Base-by-base conservation (phyloP, 2,797 vertebrate genomes). In the Pangasius macronema region DNA sequence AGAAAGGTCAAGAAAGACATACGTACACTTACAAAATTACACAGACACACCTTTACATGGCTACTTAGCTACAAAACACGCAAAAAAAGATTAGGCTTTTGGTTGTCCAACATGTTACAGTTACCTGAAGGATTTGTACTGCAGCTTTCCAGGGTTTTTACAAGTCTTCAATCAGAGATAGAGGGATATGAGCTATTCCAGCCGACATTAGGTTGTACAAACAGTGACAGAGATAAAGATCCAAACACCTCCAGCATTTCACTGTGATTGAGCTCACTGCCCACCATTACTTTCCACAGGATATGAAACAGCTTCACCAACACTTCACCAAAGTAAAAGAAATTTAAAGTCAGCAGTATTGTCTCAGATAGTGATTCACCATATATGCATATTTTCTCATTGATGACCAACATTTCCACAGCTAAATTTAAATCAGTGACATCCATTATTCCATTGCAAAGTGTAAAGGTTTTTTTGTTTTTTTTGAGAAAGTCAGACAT, bases 371-470 rank as follows among this genome's bases (percentile, higher is more conserved):
- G 65, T 83, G 72, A 89, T 87, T 89, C 88, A 88, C 77, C 65
- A 72, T 86, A 84, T 88, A 36, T 88, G 55, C 84, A 65, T 88
- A 57, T 76, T 87, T 88, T 88, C 53, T 63, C 6, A 51, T 65
- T 55, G 68, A 84, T 88, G 85, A 87, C 83, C 88, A 89, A 87
- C 63, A 88, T 88, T 91, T 91, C 87, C 89, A 82, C 13, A 4
- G 81, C 86, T 88, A 88, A 88, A 87, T 86, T 89, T 82, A 91
- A 77, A 88, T 81, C 68, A 59, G 42, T 68, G 18, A 76, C 85
- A 70, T 88, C 88, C 83, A 49, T 70, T 76, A 87, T 89, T 89
- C 67, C n/a, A n/a, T 70, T 91, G 67, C 1, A 67, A 86, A 65
- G 67, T 72, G 57, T 33, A 36, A 0, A 88, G 61, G 61, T 77